These are phyloP conservation scores for Epizoanthus scotinus DNA, from an alignment of 92 coral and sea anemone genomes.

Conservation along the genomic window DNA sequence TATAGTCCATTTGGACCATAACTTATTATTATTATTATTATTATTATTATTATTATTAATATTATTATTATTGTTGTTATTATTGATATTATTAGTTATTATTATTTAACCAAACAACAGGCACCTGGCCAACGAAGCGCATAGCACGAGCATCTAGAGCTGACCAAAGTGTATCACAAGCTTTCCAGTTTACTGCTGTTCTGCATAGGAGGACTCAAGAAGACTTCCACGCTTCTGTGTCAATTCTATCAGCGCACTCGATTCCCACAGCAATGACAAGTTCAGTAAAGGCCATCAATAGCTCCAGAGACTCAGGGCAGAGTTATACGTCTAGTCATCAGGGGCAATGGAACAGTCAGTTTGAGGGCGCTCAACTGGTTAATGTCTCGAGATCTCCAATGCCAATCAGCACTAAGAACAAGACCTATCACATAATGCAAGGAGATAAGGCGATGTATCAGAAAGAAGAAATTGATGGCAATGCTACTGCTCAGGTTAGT, in stretches of 20 bases:
- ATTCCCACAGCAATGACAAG: neutral
- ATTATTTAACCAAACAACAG: slow-evolving; percentile 19
- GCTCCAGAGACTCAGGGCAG: neutral
- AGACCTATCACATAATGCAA: too few relatives aligned
- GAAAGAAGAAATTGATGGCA: too few relatives aligned
- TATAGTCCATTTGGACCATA: too few relatives aligned
- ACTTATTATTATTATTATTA: too few relatives aligned
- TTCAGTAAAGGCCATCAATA: neutral
- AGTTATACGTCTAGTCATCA: neutral
- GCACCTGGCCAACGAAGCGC: slow-evolving; percentile 12
- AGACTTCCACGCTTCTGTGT: neutral
- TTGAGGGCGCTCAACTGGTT: too few relatives aligned
- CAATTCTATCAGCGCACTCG: neutral
- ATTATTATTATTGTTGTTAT: neutral
- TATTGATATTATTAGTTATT: neutral
- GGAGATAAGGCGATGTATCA: too few relatives aligned
- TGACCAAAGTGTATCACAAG: slow-evolving; percentile 24
- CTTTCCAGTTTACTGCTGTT: slow-evolving; percentile 23
- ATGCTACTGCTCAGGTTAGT: too few relatives aligned
- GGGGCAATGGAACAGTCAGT: neutral
- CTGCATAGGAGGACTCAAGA: neutral
- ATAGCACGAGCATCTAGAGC: slow-evolving; percentile 36
- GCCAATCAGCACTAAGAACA: too few relatives aligned
- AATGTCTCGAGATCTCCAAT: too few relatives aligned
- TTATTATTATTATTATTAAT: too few relatives aligned